These are phyloP conservation scores for Alcedo quadribrachys DNA, from an alignment of 2,797 vertebrate genomes.

Conservation along the genomic window DNA sequence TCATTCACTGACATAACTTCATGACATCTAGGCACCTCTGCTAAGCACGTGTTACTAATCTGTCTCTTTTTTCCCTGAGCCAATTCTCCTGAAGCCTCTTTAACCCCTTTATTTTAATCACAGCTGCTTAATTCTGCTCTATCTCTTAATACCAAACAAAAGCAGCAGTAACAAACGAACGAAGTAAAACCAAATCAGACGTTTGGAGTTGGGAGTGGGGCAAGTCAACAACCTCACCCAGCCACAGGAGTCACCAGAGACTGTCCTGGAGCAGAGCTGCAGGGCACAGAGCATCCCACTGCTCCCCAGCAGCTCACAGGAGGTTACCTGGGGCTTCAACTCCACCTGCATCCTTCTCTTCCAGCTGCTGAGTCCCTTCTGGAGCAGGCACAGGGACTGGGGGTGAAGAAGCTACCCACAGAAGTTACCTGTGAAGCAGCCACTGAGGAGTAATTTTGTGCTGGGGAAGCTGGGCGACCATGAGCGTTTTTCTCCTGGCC, in stretches of 20 bases:
- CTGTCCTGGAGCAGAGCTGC: neutral
- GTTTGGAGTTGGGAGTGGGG: neutral
- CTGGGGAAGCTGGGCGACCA: neutral
- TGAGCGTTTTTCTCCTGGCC: neutral
- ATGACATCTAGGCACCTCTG: neutral
- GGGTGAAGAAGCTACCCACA: neutral
- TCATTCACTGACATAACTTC: conserved; percentile 28
- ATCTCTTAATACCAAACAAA: conserved; percentile 46
- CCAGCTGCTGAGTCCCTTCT: neutral
- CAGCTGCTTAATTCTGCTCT: neutral
- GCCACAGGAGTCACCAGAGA: neutral
- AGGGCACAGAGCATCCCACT: neutral
- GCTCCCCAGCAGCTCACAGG: neutral
- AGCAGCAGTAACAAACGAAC: neutral
- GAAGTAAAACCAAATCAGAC: neutral
- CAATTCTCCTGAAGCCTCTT: conserved; percentile 1
- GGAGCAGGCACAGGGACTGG: neutral
- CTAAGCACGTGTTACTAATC: neutral
- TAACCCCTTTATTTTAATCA: conserved; percentile 25
- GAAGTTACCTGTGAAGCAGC: neutral
- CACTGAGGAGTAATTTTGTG: neutral
- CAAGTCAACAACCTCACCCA: neutral
- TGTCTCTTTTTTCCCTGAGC: neutral
- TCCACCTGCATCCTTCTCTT: neutral
- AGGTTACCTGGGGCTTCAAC: neutral